phyloP scores from a whole-genome alignment of 37 sponge, comb jelly and placozoan species.

The Ephydatia muelleri region DNA sequence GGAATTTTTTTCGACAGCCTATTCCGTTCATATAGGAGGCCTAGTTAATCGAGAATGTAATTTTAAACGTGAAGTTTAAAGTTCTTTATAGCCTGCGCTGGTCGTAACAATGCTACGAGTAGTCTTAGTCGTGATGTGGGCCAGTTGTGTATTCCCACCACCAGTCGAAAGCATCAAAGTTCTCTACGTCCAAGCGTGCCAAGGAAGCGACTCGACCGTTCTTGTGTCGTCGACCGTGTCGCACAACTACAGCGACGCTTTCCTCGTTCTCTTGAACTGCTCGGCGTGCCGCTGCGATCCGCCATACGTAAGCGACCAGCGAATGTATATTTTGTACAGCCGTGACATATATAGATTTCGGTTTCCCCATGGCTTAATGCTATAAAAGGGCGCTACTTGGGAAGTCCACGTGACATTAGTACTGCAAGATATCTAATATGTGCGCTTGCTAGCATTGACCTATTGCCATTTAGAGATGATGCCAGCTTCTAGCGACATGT shows the following conservation, averaged over 20 bases:
- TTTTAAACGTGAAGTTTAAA: too few relatives aligned
- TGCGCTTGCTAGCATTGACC: too few relatives aligned
- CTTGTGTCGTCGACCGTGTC: background rate
- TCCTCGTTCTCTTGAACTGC: background rate
- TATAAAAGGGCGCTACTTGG: too few relatives aligned
- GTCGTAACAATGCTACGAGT: background rate
- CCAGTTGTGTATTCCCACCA: background rate
- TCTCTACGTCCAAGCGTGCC: background rate
- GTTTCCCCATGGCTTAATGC: too few relatives aligned
- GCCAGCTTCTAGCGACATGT: too few relatives aligned
- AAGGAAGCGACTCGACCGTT: background rate
- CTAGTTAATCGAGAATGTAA: too few relatives aligned
- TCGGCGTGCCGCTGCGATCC: background rate
- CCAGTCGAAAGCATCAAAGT: background rate
- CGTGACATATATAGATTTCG: background rate
- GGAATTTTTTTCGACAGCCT: too few relatives aligned
- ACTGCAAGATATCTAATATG: too few relatives aligned
- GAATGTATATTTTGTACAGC: background rate
- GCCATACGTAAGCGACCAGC: background rate
- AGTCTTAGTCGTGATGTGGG: background rate
- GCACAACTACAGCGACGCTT: background rate
- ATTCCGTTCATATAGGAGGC: too few relatives aligned
- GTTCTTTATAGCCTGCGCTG: too few relatives aligned
- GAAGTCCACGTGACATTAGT: too few relatives aligned
- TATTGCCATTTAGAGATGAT: too few relatives aligned